Conservation (phyloP, 2,797 vertebrate species). For the Anolis apletophallus region DNA sequence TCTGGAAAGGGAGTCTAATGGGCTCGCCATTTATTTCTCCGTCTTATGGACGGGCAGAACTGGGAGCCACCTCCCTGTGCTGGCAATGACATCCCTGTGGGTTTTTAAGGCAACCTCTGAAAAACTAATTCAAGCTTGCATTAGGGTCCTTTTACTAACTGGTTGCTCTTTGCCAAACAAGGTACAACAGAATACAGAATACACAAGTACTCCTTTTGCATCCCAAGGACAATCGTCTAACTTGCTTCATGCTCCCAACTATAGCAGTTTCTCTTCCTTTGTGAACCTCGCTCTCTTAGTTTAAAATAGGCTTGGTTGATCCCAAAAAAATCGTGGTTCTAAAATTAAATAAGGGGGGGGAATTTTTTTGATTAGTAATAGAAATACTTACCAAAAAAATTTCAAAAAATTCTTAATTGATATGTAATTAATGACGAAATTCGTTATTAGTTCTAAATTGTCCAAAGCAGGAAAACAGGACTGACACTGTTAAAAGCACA, state of each 20-base stretch:
- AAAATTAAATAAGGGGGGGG: no score
- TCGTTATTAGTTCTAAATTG: no score
- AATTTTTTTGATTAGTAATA: no score
- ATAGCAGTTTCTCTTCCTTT: not conserved
- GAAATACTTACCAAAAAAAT: no score
- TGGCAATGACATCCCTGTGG: slow-evolving; percentile 20
- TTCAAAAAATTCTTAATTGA: no score
- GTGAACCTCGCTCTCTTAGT: not conserved
- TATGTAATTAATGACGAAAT: no score
- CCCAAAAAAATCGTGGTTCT: no score
- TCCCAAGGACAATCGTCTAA: not conserved
- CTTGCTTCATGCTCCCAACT: not conserved
- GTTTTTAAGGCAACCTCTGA: slow-evolving; percentile 28
- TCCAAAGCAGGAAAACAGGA: no score
- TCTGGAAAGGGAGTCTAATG: slow-evolving; percentile 40
- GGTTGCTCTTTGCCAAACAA: slow-evolving; percentile 35
- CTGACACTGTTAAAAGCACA: no score
- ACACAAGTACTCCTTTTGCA: not conserved
- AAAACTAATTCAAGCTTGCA: slow-evolving; percentile 34
- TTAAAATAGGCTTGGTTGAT: no score
- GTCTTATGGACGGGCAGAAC: slow-evolving; percentile 40
- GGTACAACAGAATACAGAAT: not conserved
- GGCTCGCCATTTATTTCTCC: slow-evolving; percentile 18
- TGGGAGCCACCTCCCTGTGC: not conserved
- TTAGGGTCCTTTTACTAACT: slow-evolving; percentile 35